Evolutionary conservation across 2,888 invertebrate genomes (phyloP), one percentile per base, ranked within the genome.

Genomic region (Odontomyia ornata): DNA sequence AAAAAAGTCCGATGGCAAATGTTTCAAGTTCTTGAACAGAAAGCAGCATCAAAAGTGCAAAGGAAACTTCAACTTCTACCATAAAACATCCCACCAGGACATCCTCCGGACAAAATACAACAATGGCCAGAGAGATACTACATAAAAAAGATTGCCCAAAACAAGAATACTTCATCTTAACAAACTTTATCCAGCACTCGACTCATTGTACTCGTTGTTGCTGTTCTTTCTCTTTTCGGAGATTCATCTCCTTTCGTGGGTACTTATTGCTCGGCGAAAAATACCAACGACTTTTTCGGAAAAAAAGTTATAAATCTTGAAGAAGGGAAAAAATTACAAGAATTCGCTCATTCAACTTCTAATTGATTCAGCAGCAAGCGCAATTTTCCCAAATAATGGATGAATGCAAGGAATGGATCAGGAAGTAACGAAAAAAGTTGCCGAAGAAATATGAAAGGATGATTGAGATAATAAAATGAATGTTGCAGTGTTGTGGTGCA

Each of bases 61-160:
- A 64, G 13, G 25, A 64, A 64, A 64, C 62, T 64, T 64, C 23
- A 56, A 64, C 62, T 27, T 64, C 62, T 27, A 28, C 62, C 28
- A 64, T 64, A 64, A 64, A 64, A 28, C 62, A 64, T 64, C 15
- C 62, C 28, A 64, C 15, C 62, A 27, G 28, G 25, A 60, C 60
- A 23, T 60, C 7, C 18, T 9, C 56, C 56, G 18, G 18, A 56
- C 18, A n/a, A n/a, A 18, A 56, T 56, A 56, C 56, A 56, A 18
- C 43, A 43, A 56, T 18, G n/a, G n/a, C n/a, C n/a, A n/a, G n/a
- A n/a, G n/a, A 56, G n/a, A 56, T 56, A n/a, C 56, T n/a, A n/a
- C 18, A 56, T 56, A 56, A 56, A 56, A 56, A 4, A 5, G 18
- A 9, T 9, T n/a, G n/a, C 56, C 11, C 4, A 56, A 18, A 56